Evolutionary conservation across 2,797 vertebrate genomes (phyloP).

Genomic region (Iguana delicatissima): DNA sequence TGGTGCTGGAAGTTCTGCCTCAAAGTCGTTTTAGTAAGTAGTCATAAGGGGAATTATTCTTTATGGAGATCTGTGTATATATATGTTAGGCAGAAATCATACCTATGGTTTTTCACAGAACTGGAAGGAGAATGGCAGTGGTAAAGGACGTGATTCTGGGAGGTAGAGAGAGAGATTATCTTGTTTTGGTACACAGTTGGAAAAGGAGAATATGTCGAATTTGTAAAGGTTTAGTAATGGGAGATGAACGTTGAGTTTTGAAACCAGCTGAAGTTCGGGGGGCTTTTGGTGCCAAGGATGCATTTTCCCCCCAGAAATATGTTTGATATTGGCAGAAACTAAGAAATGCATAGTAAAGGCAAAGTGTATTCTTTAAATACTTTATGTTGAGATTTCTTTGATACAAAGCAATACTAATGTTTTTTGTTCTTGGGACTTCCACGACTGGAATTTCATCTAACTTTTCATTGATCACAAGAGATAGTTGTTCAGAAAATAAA

Average conservation of each 20-base stretch:
- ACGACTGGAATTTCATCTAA: slow-evolving; percentile 1
- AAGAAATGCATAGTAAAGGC: neutral
- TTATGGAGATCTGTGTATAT: neutral
- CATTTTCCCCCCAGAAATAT: neutral
- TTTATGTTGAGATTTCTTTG: neutral
- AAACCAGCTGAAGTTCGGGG: neutral
- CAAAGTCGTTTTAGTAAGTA: neutral
- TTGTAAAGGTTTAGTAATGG: neutral
- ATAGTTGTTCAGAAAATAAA: neutral
- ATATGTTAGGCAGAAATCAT: neutral
- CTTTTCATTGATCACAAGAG: neutral
- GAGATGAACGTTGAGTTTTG: neutral
- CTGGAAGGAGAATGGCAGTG: neutral
- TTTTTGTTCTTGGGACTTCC: neutral
- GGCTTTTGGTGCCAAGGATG: neutral
- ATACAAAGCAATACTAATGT: neutral
- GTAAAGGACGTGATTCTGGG: neutral
- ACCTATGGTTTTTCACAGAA: neutral
- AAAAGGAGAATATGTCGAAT: slow-evolving; percentile 1
- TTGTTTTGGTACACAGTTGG: neutral
- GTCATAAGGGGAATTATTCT: neutral
- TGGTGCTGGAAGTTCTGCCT: neutral
- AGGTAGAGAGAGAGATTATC: neutral
- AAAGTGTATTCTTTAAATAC: neutral
- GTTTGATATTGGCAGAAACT: neutral